Base-by-base conservation (phyloP, 35 echinoderm and acorn worm genomes). In the Patiria miniata region DNA sequence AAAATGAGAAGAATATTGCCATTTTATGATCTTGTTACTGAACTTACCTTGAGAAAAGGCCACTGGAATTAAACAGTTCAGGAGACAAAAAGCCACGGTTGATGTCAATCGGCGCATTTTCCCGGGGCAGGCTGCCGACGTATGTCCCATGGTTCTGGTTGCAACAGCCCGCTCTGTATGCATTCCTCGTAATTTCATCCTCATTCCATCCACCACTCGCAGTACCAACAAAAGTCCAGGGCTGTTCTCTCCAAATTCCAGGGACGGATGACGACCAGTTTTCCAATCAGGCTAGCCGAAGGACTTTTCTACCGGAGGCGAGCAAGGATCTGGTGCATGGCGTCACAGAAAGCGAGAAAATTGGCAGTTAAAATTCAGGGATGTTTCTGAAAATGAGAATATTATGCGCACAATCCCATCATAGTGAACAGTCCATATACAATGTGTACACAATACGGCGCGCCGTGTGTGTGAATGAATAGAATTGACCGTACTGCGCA, bases 1-100 rank as follows among this genome's bases (percentile, higher is more conserved):
- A 47, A 14, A 73, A 7, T 73, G 26, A 36, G 9, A 73, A 73
- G 10, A 73, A 7, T 23, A 32, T 14, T 2, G 23, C 19, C 14
- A 73, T 73, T 60, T 22, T 26, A 73, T 73, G 60, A 68, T 68
- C 60, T 9, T 68, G 42, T 68, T n/a, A 68, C 8, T 68, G 19
- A 73, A 73, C 65, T 73, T 73, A 73, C 65, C 65, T 73, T 73
- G 65, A 32, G 65, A 73, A 73, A 73, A 73, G 65, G 65, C 65
- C 65, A 32, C 65, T 73, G 65, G 65, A 32, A 73, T 73, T 73
- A 73, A 73, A 73, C 65, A 73, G 65, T 73, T 73, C 26, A 73
- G 65, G 3, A 73, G 65, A 73, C 65, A 73, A 26, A 73, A 73
- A 26, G 65, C 65, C 15, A 34, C 34, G 65, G 65, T 73, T 30